Percentiles rank a stretch among this genome's conserved stretches.
These are phyloP conservation scores for Phyllostomus discolor DNA, from an alignment of 2,113 vertebrate genomes.

Conservation along the genomic window DNA sequence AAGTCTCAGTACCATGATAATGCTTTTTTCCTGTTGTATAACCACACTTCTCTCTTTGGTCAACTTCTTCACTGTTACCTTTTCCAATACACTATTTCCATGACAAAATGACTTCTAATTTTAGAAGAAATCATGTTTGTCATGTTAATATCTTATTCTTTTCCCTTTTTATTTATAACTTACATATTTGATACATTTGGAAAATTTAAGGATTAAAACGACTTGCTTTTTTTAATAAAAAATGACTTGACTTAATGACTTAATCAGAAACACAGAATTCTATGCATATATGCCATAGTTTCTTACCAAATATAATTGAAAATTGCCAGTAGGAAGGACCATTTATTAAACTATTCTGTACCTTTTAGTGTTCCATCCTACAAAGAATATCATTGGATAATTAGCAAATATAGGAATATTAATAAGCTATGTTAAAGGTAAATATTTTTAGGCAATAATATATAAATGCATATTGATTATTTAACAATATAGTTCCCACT, in stretches of 20 bases:
- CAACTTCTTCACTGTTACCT: background rate
- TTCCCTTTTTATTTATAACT: background rate
- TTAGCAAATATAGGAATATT: background rate
- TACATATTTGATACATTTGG: background rate
- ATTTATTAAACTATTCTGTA: background rate
- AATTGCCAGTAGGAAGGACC: background rate
- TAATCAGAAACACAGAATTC: background rate
- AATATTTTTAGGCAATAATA: background rate
- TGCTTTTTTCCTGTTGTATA: too few species aligned
- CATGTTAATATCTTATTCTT: background rate
- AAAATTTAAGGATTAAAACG: background rate
- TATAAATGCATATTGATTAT: background rate
- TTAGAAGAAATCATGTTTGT: background rate
- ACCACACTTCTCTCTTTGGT: background rate
- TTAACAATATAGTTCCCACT: background rate
- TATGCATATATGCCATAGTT: background rate
- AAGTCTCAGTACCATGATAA: background rate
- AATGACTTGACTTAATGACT: background rate
- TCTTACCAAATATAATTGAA: background rate
- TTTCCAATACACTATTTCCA: background rate
- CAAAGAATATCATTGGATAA: background rate
- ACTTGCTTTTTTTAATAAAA: background rate
- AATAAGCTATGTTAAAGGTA: background rate
- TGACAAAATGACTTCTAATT: background rate
- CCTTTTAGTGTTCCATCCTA: background rate